A percentile compares a stretch with the other conserved stretches of the same genome.
Conservation (phyloP, 1,140 invertebrate genomes). For the Neodiprion pinetum region DNA sequence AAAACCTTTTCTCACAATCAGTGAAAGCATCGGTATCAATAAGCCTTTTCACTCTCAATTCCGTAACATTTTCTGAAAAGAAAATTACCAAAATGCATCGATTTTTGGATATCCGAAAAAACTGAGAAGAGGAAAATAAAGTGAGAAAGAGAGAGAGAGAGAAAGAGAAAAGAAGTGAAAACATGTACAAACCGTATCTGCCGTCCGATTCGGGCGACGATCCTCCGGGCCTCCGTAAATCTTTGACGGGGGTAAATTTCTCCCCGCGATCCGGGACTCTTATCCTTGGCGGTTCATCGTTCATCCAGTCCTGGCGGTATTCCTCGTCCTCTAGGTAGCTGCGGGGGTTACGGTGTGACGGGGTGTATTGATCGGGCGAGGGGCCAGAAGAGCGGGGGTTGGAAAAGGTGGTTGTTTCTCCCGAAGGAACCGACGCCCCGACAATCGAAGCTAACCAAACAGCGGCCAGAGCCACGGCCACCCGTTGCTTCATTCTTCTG, state of each 20-base stretch:
- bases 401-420: slow-evolving; percentile 33
- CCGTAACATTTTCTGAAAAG: too few relatives aligned
- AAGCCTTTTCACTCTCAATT: too few relatives aligned
- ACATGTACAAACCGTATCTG: too few relatives aligned
- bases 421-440: slow-evolving; percentile 34
- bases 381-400: slow-evolving; percentile 32
- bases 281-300: slow-evolving; percentile 26
- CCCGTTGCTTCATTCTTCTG: slow-evolving; percentile 52
- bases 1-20: too few relatives aligned
- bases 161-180: too few relatives aligned
- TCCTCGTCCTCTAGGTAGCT: slow-evolving; percentile 28
- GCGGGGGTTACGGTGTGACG: slow-evolving; percentile 42
- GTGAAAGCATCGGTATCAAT: too few relatives aligned
- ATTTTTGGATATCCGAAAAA: too few relatives aligned
- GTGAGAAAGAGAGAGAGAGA: too few relatives aligned
- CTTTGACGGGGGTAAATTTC: neutral
- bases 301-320: slow-evolving; percentile 24
- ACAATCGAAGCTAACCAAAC: slow-evolving; percentile 47
- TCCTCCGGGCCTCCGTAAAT: too few relatives aligned
- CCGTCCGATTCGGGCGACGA: too few relatives aligned
- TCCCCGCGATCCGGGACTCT: neutral
- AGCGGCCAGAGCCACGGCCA: slow-evolving; percentile 51
- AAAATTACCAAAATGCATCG: too few relatives aligned
- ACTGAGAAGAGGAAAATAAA: too few relatives aligned
- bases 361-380: slow-evolving; percentile 56